A percentile compares a stretch with the other conserved stretches of the same genome.
Conservation (phyloP, 1,140 invertebrate genomes). For the Gonioctena quinquepunctata region DNA sequence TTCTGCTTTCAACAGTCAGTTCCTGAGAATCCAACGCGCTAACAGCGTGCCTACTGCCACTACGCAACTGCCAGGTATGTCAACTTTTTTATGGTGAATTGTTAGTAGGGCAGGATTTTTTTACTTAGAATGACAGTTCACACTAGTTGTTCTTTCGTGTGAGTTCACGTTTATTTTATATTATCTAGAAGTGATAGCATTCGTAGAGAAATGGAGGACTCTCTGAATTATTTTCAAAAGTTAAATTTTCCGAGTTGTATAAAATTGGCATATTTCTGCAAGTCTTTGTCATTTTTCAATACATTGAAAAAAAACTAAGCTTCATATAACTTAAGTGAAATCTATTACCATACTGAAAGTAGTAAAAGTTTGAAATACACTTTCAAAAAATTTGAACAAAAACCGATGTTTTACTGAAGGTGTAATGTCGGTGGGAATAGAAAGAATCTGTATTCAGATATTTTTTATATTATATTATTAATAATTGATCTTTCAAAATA, state of each 20-base stretch:
- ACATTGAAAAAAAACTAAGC: too few relatives aligned
- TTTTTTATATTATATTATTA: too few relatives aligned
- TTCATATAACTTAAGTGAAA: too few relatives aligned
- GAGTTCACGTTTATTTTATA: background rate
- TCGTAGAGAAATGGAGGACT: background rate
- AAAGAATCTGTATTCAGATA: too few relatives aligned
- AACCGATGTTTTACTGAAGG: too few relatives aligned
- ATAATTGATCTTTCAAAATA: too few relatives aligned
- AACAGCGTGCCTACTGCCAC: slow-evolving; percentile 68
- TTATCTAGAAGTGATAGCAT: slow-evolving; percentile 1
- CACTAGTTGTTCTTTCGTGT: background rate
- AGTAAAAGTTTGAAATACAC: too few relatives aligned
- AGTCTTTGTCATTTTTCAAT: too few relatives aligned
- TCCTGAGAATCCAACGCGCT: slow-evolving; percentile 66
- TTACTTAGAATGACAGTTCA: background rate
- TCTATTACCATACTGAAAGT: too few relatives aligned
- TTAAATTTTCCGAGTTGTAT: background rate
- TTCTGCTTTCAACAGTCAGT: slow-evolving; percentile 58
- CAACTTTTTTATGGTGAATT: background rate
- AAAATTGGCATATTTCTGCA: background rate
- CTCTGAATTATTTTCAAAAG: background rate
- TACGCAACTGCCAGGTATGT: slow-evolving; percentile 70
- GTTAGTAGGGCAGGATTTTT: background rate
- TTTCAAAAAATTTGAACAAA: too few relatives aligned
- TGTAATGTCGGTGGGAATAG: too few relatives aligned